These are phyloP conservation scores for Thunnus thynnus DNA, from an alignment of 2,113 vertebrate species.

Conservation along the genomic window DNA sequence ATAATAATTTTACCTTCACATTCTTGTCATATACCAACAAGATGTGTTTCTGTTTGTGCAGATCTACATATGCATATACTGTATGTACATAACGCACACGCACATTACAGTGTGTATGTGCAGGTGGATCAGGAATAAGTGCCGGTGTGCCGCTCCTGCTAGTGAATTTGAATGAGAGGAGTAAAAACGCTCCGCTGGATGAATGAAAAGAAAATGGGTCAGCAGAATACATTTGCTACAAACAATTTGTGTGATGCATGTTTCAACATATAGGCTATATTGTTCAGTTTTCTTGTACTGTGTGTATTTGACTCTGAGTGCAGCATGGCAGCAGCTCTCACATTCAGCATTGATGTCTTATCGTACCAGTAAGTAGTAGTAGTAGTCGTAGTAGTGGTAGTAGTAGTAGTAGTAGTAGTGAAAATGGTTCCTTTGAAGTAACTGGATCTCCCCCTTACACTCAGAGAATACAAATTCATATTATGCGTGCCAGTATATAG, in stretches of 20 bases:
- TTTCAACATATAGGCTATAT: constrained; percentile 39
- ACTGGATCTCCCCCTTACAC: constrained; percentile 62
- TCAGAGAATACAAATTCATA: constrained; percentile 76
- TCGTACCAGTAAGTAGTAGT: constrained; percentile 42
- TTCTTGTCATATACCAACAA: neutral
- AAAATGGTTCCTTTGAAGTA: constrained; percentile 78
- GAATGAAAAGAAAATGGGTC: constrained; percentile 71
- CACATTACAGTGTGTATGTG: constrained; percentile 7
- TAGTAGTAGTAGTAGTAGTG: constrained; percentile 65
- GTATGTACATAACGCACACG: neutral
- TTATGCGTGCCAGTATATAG: constrained; percentile 43
- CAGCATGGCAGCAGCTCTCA: constrained; percentile 29
- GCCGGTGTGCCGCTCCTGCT: constrained; percentile 13
- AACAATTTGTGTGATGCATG: constrained; percentile 56
- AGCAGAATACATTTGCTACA: constrained; percentile 59
- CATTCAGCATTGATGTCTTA: constrained; percentile 54
- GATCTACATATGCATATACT: neutral
- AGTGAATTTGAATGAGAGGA: constrained; percentile 49
- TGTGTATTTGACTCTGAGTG: constrained; percentile 47
- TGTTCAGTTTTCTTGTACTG: constrained; percentile 20
- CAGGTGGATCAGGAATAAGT: constrained; percentile 31
- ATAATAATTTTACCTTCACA: constrained; percentile 18
- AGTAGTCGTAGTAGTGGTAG: constrained; percentile 60
- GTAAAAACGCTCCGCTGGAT: constrained; percentile 52
- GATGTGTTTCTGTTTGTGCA: neutral